Evolutionary conservation across 2,888 invertebrate genomes (phyloP).

Genomic region (Pheosia gnoma): DNA sequence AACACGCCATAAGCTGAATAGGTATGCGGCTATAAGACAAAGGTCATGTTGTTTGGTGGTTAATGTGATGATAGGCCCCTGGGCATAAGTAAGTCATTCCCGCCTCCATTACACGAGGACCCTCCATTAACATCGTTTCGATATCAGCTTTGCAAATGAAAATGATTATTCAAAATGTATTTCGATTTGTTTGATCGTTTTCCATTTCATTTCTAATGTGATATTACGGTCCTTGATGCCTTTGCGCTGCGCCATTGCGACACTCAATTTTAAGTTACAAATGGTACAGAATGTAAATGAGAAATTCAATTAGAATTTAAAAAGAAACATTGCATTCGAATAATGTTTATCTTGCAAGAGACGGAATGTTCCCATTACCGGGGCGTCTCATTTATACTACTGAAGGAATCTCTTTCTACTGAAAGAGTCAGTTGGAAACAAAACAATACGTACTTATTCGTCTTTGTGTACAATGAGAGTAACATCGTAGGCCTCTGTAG

Average conservation of each 20-base stretch:
- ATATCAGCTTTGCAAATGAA: slow-evolving; percentile 35
- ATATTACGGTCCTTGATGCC: background rate
- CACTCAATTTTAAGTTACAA: slow-evolving; percentile 2
- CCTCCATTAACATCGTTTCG: slow-evolving; percentile 38
- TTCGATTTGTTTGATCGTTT: slow-evolving; percentile 24
- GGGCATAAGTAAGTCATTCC: slow-evolving; percentile 35
- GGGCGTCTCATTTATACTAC: slow-evolving; percentile 46
- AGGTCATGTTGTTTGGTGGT: slow-evolving; percentile 31
- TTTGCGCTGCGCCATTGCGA: slow-evolving; percentile 1
- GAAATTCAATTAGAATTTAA: background rate
- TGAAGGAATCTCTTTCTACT: slow-evolving; percentile 7
- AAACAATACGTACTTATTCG: slow-evolving; percentile 58
- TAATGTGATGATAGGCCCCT: slow-evolving; percentile 37
- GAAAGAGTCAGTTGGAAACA: slow-evolving; percentile 51
- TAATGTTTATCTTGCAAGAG: slow-evolving; percentile 2
- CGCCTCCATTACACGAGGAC: slow-evolving; percentile 32
- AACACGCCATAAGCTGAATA: slow-evolving; percentile 20
- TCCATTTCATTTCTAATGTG: slow-evolving; percentile 3
- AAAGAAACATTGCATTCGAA: background rate
- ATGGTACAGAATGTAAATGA: background rate
- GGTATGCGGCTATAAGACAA: slow-evolving; percentile 41
- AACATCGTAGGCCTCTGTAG: slow-evolving; percentile 50
- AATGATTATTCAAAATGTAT: slow-evolving; percentile 37
- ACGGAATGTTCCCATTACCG: slow-evolving; percentile 38
- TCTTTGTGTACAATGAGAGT: slow-evolving; percentile 51